Evolutionary conservation across 2,888 invertebrate genomes (phyloP).

Genomic region (Cotesia congregata): DNA sequence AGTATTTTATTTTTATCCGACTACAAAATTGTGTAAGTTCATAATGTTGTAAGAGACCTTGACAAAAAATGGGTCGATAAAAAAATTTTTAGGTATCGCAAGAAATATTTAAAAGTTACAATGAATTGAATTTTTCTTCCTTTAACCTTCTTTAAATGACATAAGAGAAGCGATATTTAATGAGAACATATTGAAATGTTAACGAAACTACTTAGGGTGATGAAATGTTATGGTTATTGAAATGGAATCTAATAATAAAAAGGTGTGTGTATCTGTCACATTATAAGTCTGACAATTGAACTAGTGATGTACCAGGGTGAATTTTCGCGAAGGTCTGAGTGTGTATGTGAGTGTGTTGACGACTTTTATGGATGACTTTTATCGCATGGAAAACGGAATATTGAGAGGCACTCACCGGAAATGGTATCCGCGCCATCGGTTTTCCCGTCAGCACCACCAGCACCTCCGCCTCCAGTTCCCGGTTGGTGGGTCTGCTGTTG

Average conservation of each 20-base stretch:
- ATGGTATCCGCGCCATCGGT: constrained; percentile 56
- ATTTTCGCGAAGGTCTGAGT: constrained; percentile 3
- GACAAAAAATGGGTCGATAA: no score
- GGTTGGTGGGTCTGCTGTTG: constrained; percentile 14
- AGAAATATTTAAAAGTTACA: no score
- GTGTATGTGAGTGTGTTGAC: constrained; percentile 14
- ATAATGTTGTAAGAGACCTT: no score
- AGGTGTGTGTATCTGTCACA: constrained; percentile 10
- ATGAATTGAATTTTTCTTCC: no score
- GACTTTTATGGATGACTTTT: constrained; percentile 31
- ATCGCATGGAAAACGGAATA: constrained; percentile 31
- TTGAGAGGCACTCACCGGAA: constrained; percentile 58
- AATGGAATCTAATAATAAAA: background rate
- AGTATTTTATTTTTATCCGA: no score
- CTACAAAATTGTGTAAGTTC: no score
- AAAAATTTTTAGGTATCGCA: no score
- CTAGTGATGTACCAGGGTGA: constrained; percentile 23
- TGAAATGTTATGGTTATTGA: background rate
- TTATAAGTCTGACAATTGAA: constrained; percentile 19
- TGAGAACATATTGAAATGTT: background rate
- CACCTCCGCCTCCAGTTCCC: background rate
- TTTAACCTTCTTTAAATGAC: background rate
- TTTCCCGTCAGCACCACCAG: constrained; percentile 54
- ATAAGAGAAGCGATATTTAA: background rate
- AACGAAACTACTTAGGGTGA: background rate